Evolutionary conservation across 2,888 invertebrate genomes (phyloP).

Genomic region (Rhimphoctona megacephalus): DNA sequence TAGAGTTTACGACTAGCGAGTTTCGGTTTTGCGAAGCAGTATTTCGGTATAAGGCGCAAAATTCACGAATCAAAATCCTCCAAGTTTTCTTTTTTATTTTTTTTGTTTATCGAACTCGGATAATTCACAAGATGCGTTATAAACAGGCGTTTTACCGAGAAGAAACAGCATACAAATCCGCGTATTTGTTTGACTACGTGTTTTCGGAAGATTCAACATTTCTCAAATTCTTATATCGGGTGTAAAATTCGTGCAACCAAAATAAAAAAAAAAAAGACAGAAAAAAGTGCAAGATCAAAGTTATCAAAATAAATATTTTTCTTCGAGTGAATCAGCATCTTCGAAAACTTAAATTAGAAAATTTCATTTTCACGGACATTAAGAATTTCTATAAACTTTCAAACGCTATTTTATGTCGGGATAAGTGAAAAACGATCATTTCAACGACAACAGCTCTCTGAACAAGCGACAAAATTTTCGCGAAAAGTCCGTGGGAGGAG

Average conservation of each 20-base stretch:
- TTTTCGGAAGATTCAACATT: background rate
- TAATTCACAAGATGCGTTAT: background rate
- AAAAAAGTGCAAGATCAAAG: background rate
- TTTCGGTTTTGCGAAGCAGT: constrained; percentile 3
- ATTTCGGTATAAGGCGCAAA: constrained; percentile 46
- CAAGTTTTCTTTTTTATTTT: background rate
- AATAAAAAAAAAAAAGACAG: background rate
- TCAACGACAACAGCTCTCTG: background rate
- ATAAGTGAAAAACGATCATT: background rate
- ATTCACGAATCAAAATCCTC: background rate
- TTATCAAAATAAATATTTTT: background rate
- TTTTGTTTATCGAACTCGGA: background rate
- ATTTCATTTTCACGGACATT: background rate
- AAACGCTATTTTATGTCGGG: background rate
- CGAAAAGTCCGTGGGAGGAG: background rate
- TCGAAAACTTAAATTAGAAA: background rate
- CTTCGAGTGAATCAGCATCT: background rate
- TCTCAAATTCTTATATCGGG: background rate
- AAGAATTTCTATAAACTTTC: background rate
- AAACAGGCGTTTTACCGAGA: background rate
- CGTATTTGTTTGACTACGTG: background rate
- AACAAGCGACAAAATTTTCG: background rate
- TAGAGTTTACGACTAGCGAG: constrained; percentile 62
- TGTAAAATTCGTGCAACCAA: background rate
- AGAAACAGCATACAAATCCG: background rate